Evolutionary conservation across 1,140 invertebrate species (phyloP), one percentile per base, ranked within the genome.

Genomic region (Drosophila saltans): DNA sequence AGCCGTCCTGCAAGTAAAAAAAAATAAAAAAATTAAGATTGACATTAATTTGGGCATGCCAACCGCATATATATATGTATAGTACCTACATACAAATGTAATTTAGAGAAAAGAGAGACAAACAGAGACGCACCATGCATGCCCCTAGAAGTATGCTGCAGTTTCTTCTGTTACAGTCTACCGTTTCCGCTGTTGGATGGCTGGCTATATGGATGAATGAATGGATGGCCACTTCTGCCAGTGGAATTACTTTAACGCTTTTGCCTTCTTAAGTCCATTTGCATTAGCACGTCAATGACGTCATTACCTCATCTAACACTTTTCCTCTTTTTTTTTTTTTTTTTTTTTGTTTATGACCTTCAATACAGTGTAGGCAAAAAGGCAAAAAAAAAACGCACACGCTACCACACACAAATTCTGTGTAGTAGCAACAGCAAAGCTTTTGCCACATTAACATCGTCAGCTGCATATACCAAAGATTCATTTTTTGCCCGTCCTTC

Each of bases 371-470:
- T 36, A 36, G 33, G 33, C 3, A 33, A 57, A 57, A 45, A 36
- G 56, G 41, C 64, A 71, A 55, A 45, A 33, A 10, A 56, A 24
- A 58, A 1, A 64, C 28, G 41, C 41, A 59, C 36, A 40, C 11
- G 9, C 4, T 26, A 8, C 39, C 21, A 52, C 0, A 64, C 28
- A 48, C 36, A 59, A 67, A 48, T 57, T 65, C 65, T 66, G 52
- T 60, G 10, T 48, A 58, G 40, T 65, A 65, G 68, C 58, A 67
- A 70, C 61, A 65, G 68, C 62, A 68, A 75, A 69, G 78, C 78
- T 69, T 67, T 78, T 78, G 71, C 56, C 70, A 82, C 80, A 82
- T 82, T 82, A 82, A 82, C 80, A 62, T 78, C 75, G 76, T 28
- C 75, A 78, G 57, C 74, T 81, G 79, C 52, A 74, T 71, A 63